Conservation (phyloP, 2,888 invertebrate species). For the Ophonus ardosiacus region DNA sequence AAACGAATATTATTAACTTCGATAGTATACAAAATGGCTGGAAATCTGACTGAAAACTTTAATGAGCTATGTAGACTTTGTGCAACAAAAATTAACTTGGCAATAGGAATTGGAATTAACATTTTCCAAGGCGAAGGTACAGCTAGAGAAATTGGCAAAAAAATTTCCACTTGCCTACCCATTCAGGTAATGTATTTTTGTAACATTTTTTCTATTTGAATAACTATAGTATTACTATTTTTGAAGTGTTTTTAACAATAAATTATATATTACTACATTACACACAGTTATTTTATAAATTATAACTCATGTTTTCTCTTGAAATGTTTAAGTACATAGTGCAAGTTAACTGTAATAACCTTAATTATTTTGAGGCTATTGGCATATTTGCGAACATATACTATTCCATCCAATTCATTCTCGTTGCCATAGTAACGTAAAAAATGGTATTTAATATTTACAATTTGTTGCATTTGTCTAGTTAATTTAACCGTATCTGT, state of each 20-base stretch:
- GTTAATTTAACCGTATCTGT: no score
- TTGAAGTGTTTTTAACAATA: not conserved
- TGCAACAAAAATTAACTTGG: conserved; percentile 73
- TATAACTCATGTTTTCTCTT: not conserved
- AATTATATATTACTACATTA: not conserved
- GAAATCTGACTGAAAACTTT: conserved; percentile 70
- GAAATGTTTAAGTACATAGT: not conserved
- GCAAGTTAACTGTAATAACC: no score
- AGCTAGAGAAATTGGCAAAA: conserved; percentile 78
- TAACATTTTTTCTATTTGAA: not conserved
- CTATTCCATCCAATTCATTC: no score
- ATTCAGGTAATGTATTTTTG: conserved; percentile 75
- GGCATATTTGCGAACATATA: no score
- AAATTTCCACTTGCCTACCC: conserved; percentile 79
- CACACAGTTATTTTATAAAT: not conserved
- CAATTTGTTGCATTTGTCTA: no score
- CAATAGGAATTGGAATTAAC: conserved; percentile 72
- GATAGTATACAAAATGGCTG: conserved; percentile 65
- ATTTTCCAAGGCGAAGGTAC: conserved; percentile 76
- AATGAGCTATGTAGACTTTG: conserved; percentile 74
- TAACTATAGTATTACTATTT: conserved; percentile 3
- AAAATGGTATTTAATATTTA: no score
- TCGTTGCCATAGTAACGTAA: no score
- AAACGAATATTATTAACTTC: conserved; percentile 58
- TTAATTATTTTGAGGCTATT: no score